These are phyloP conservation scores for Leptinotarsa rubiginosa DNA, from an alignment of 2,888 invertebrate genomes.

Conservation along the genomic window DNA sequence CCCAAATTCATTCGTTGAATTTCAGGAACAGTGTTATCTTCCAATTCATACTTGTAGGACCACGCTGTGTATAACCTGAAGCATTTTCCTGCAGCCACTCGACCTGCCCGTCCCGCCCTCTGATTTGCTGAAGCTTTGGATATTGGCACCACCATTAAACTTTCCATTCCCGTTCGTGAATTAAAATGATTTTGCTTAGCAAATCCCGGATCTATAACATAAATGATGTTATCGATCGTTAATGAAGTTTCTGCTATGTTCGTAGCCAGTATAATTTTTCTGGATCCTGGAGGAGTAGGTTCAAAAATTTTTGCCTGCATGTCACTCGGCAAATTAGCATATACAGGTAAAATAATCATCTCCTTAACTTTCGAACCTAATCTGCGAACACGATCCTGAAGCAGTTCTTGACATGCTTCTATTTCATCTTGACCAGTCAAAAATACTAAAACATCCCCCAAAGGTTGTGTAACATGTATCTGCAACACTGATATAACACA, in stretches of 20 bases:
- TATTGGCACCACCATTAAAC: conserved; percentile 96
- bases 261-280: conserved; percentile 97
- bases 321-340: conserved; percentile 97
- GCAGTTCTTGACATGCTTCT: conserved; percentile 88
- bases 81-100: conserved; percentile 77
- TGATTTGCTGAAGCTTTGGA: conserved; percentile 66
- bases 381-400: conserved; percentile 90
- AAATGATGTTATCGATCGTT: conserved; percentile 98
- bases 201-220: conserved; percentile 99
- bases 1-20: too few species aligned
- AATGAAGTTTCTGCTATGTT: conserved; percentile 99
- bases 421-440: conserved; percentile 94
- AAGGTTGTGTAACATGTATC: conserved; percentile 73
- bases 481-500: too few species aligned
- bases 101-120: too few species aligned
- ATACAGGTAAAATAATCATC: conserved; percentile 93
- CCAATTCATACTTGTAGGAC: conserved; percentile 98
- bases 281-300: conserved; percentile 94
- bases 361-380: conserved; percentile 95
- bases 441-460: conserved; percentile 96
- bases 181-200: conserved; percentile 99
- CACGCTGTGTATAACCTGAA: conserved; percentile 98
- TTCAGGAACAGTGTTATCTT: conserved; percentile 93
- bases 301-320: conserved; percentile 99
- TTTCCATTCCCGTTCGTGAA: conserved; percentile 98